Evolutionary conservation across 2,888 invertebrate species (phyloP), one percentile per base, ranked within the genome.

Genomic region (Aphelenchoides bicaudatus): DNA sequence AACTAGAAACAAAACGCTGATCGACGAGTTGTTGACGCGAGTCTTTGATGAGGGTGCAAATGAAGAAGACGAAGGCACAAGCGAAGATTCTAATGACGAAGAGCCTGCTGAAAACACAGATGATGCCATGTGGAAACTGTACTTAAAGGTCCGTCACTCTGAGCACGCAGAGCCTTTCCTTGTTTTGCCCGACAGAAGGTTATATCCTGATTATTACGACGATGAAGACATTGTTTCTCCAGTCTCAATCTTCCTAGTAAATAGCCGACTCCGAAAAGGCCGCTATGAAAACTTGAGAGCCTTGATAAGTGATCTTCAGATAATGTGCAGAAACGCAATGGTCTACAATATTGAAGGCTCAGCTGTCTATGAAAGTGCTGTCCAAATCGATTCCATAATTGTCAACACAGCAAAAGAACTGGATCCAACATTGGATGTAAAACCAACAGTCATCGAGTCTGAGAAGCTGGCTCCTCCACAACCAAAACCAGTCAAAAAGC

Each of bases 271-370:
- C 29, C 83, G 82, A 59, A 61, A 56, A n/a, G 66, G 63, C 23
- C 57, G 67, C n/a, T 78, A 77, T 53, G 50, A 56, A 8, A 89
- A 88, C 10, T 84, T 92, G 0, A 88, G 88, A 28, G 90, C 92
- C 80, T 86, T 96, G 39, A 90, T 91, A 0, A 88, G 88, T 0
- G 96, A 98, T 79, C 85, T 98, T 84, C 91, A 91, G 78, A 86
- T 92, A 34, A 91, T 96, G 87, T 90, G 96, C 80, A 91, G 92
- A 79, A 98, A 98, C 82, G 96, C 96, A 10, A 89, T 88, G 79
- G 87, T 87, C 73, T 91, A 91, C 79, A 91, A 90, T 80, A 83
- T 87, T 43, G 85, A 87, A 49, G 87, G 87, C 38, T 89, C 90
- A 39, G 85, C 87, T 71, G 84, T 90, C 13, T 89, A 89, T 79